Percentiles rank a stretch among this genome's conserved stretches.
Evolutionary conservation across 2,797 vertebrate genomes (phyloP).

Genomic region (Anisognathus igniventris): DNA sequence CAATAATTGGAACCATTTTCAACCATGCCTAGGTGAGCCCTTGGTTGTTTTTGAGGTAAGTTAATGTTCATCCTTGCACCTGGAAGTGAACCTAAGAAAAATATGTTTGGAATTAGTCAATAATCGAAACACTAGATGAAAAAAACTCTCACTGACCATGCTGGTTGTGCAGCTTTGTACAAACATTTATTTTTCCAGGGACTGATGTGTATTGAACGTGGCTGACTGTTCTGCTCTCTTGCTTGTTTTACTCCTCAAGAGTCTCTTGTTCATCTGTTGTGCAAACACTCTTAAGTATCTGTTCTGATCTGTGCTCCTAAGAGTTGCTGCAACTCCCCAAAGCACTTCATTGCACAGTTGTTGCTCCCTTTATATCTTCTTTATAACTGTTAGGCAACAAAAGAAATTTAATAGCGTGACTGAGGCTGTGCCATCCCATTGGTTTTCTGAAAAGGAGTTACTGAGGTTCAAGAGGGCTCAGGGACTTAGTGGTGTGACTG

Average conservation of each 20-base stretch:
- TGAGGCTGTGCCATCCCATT: not conserved
- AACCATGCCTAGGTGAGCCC: not conserved
- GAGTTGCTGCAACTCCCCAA: not conserved
- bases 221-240: not conserved
- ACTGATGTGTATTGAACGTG: not conserved
- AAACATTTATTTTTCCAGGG: constrained; percentile 36
- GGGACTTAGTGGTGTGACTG: not conserved
- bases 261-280: constrained; percentile 4
- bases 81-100: not conserved
- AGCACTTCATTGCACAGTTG: not conserved
- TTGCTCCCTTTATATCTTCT: not conserved
- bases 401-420: not conserved
- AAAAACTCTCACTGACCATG: not conserved
- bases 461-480: not conserved
- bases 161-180: constrained; percentile 8
- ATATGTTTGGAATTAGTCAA: constrained; percentile 18
- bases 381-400: not conserved
- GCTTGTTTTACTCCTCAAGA: constrained; percentile 1
- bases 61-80: not conserved
- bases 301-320: not conserved
- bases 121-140: not conserved
- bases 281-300: not conserved
- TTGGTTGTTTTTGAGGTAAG: not conserved
- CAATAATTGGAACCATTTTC: not conserved
- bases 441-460: not conserved